These are phyloP conservation scores for Poecilia velifera DNA, from an alignment of 2,797 vertebrate genomes.

Conservation along the genomic window DNA sequence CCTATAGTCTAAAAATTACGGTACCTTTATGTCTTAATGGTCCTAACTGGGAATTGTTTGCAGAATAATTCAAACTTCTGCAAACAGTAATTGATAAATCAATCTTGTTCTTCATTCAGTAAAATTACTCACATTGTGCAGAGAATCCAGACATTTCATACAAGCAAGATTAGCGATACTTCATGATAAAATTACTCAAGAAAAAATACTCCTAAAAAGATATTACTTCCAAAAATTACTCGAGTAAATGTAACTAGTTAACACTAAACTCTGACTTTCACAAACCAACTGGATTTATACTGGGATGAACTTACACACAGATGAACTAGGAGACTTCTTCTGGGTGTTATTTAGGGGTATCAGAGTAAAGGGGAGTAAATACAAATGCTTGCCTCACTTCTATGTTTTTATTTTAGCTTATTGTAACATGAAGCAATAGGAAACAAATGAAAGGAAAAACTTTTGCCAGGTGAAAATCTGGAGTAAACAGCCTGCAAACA, in stretches of 20 bases:
- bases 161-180: too few relatives aligned
- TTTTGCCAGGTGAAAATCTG: not conserved
- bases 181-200: too few relatives aligned
- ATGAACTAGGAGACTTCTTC: not conserved
- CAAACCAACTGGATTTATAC: not conserved
- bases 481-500: not conserved
- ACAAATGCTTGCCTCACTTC: not conserved
- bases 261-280: not conserved
- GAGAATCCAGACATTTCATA: too few relatives aligned
- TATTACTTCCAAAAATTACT: too few relatives aligned
- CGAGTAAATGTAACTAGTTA: too few relatives aligned
- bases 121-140: too few relatives aligned
- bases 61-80: not conserved
- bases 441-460: not conserved
- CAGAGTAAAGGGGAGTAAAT: not conserved
- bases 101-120: too few relatives aligned
- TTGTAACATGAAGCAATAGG: not conserved
- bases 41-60: not conserved
- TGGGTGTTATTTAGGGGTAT: not conserved
- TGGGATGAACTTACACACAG: not conserved
- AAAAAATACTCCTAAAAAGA: too few relatives aligned
- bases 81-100: too few relatives aligned
- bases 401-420: not conserved
- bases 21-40: too few relatives aligned
- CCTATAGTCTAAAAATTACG: too few relatives aligned